Evolutionary conservation across 2,797 vertebrate genomes (phyloP), one percentile per base, ranked within the genome.

Genomic region (Denticeps clupeoides): DNA sequence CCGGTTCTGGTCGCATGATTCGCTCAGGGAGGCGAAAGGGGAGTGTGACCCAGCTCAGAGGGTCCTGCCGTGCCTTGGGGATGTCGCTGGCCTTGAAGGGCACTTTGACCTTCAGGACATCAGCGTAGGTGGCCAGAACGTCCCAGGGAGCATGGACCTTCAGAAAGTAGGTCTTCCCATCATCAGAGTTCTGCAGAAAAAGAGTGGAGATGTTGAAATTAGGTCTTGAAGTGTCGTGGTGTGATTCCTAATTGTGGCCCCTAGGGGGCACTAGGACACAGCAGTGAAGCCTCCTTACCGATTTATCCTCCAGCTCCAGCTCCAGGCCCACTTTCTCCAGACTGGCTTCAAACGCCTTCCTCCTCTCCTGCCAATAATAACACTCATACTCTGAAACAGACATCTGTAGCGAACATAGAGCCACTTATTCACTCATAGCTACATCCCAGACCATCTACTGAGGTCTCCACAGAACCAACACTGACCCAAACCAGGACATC

Each of bases 141-240:
- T 97, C 90, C 92, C 93, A 99, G 0, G 95, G 88, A 0, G 91
- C 89, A 1, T 99, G 94, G 60, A 99, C 87, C 81, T 99, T 99
- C 45, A 97, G 76, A 65, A 90, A 99, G 45, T 81, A 93, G 0
- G 89, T 93, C 63, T 78, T 91, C 26, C 86, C 88, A 51, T 96
- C 86, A 22, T 97, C 91, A 0, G 94, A 95, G 44, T 92, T 88
- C 95, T 99, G 62, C 4, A 31, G 6, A n/a, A n/a, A n/a, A n/a
- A n/a, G n/a, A n/a, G n/a, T n/a, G n/a, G n/a, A n/a, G n/a, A n/a
- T n/a, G n/a, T n/a, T n/a, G n/a, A n/a, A n/a, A n/a, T n/a, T n/a
- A n/a, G n/a, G n/a, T n/a, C n/a, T n/a, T n/a, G n/a, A n/a, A 25
- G 24, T 25, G 24, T 24, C 25, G 24, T 25, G 24, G 24, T 25